phyloP scores from a whole-genome alignment of 2,888 invertebrate species.

The Drosophila seclusa region DNA sequence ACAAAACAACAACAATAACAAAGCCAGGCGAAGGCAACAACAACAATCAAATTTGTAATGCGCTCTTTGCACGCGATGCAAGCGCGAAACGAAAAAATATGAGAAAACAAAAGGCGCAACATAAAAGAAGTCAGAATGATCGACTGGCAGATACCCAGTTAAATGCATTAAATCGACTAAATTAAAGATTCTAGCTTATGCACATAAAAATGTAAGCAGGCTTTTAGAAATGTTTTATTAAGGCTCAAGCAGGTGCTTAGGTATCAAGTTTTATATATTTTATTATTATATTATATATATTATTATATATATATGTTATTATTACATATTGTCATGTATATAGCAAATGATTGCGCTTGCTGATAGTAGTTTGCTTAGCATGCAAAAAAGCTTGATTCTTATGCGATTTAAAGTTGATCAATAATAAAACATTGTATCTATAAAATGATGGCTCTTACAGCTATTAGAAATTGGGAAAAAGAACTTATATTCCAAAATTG shows the following conservation, averaged over 20 bases:
- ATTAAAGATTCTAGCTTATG: background rate
- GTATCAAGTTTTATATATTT: background rate
- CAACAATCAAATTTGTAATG: constrained; percentile 34
- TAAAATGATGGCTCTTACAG: accelerated
- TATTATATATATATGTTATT: background rate
- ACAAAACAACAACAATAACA: constrained; percentile 11
- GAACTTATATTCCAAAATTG: background rate
- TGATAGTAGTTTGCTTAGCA: background rate
- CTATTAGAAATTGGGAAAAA: background rate
- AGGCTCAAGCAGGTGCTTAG: background rate
- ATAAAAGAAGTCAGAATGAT: constrained; percentile 37
- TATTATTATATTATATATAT: background rate
- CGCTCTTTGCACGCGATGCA: constrained; percentile 57
- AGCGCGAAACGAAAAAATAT: constrained; percentile 42
- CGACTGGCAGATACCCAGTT: background rate
- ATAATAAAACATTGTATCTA: background rate
- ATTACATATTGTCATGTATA: too few relatives aligned
- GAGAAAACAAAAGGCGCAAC: constrained; percentile 61
- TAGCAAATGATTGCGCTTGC: too few relatives aligned
- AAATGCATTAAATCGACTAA: background rate
- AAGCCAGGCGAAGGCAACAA: constrained; percentile 12
- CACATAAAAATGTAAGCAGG: background rate
- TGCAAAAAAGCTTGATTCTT: background rate
- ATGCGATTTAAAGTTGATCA: background rate
- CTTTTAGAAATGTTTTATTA: too few relatives aligned